Evolutionary conservation across 2,113 vertebrate species (phyloP), one percentile per base, ranked within the genome.

Genomic region (Blennius ocellaris): DNA sequence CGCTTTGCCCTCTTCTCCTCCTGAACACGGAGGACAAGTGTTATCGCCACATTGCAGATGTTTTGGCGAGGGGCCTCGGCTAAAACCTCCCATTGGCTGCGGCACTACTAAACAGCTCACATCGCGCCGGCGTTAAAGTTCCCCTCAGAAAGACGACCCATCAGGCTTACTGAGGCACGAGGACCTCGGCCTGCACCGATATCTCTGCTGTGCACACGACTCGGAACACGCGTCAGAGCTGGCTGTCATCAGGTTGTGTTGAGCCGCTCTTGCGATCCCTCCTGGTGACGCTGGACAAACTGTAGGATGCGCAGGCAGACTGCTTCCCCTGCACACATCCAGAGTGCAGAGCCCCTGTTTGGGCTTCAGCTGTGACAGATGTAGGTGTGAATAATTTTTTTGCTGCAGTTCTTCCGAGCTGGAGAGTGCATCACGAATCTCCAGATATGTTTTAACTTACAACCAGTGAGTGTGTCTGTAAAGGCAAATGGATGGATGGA

Each of bases 41-140:
- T 93, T 94, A 93, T 93, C 93, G 30, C 75, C 69, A 69, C 62
- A 63, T 67, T 88, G 82, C 91, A 93, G 88, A 87, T 84, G 84
- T 83, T 86, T 85, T 58, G 38, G 5, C 56, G 40, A 30, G 47
- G 66, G 62, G 50, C 60, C 65, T 77, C 75, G 43, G 76, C 63
- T 58, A 45, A 87, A 85, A 54, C 73, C 80, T 83, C 83, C 85
- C 57, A 55, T 60, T 52, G 78, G 84, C 81, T 77, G 81, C 55
- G 1, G 73, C 55, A 73, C 56, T 70, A 61, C 78, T 54, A 80
- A 88, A 83, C 77, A 50, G 68, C 65, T 64, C 1, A 9, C 52
- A 76, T 56, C 3, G 14, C 62, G 50, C 41, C 10, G 49, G 68
- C 48, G 10, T 78, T 79, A 69, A 82, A 91, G 65, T 80, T 78